Evolutionary conservation across 1,140 invertebrate species (phyloP).

Genomic region (Marisa cornuarietis): DNA sequence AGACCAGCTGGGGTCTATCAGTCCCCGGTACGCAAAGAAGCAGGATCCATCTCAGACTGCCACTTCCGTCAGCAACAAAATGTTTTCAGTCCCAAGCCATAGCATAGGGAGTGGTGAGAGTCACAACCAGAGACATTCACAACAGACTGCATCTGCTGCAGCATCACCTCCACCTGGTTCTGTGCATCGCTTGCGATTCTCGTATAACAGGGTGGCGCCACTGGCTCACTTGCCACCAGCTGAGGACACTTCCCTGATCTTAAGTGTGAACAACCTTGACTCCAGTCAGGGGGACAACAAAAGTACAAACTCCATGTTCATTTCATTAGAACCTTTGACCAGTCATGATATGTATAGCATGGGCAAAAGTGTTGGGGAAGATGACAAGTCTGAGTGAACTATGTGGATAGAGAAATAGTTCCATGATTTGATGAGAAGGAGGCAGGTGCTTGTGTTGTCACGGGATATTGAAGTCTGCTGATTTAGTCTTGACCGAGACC

Average conservation of each 20-base stretch:
- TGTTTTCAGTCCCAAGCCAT: too few relatives aligned
- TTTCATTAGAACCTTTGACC: neutral
- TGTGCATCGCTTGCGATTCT: too few relatives aligned
- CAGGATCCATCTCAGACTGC: too few relatives aligned
- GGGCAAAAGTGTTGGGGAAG: neutral
- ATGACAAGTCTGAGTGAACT: neutral
- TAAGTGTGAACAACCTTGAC: constrained; percentile 17
- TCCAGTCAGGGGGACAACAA: neutral
- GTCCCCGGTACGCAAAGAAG: neutral
- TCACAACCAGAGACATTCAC: too few relatives aligned
- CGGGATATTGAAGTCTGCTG: too few relatives aligned
- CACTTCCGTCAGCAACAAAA: too few relatives aligned
- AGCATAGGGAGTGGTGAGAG: too few relatives aligned
- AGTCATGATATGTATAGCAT: neutral
- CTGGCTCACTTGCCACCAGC: constrained; percentile 16
- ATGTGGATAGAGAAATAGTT: neutral
- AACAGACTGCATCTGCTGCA: too few relatives aligned
- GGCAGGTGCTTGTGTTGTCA: too few relatives aligned
- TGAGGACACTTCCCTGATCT: neutral
- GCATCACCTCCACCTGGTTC: too few relatives aligned
- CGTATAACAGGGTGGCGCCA: constrained; percentile 21
- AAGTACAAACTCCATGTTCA: neutral
- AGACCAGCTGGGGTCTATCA: constrained; percentile 33
- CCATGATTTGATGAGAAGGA: too few relatives aligned
- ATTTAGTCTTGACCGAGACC: too few relatives aligned